Evolutionary conservation across 2,888 invertebrate species (phyloP).

Genomic region (Plagodis dolabraria): DNA sequence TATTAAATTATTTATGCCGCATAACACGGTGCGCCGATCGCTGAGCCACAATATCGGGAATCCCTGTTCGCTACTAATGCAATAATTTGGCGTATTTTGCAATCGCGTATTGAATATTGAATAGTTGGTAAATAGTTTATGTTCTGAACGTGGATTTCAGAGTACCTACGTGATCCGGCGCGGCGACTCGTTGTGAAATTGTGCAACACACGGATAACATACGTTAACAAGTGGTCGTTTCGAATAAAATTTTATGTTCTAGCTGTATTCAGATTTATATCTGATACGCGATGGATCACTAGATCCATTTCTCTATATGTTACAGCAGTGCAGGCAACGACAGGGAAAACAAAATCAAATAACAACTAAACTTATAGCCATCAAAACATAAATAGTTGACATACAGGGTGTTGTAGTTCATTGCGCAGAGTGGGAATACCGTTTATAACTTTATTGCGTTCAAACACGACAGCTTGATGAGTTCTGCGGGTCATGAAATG

Average conservation of each 20-base stretch:
- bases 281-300: constrained; percentile 61
- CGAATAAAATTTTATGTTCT: constrained; percentile 73
- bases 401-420: constrained; percentile 41
- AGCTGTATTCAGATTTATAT: constrained; percentile 71
- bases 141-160: constrained; percentile 80
- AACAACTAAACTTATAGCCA: constrained; percentile 28
- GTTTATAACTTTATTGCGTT: constrained; percentile 60
- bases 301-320: constrained; percentile 46
- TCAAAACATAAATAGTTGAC: constrained; percentile 36
- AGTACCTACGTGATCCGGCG: constrained; percentile 80
- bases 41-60: constrained; percentile 84
- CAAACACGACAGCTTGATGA: constrained; percentile 58
- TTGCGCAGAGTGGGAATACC: constrained; percentile 53
- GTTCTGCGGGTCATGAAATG: constrained; percentile 45
- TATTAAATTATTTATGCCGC: constrained; percentile 85
- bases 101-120: constrained; percentile 84
- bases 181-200: constrained; percentile 75
- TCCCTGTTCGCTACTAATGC: constrained; percentile 83
- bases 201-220: constrained; percentile 72
- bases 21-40: constrained; percentile 79
- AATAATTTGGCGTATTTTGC: constrained; percentile 85
- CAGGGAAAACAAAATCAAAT: constrained; percentile 13
- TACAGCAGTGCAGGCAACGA: constrained; percentile 14
- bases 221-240: constrained; percentile 76
- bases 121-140: constrained; percentile 84